Percentiles rank a stretch among this genome's conserved stretches.
phyloP scores from a whole-genome alignment of 2,797 vertebrate genomes.

The Falco concolor region DNA sequence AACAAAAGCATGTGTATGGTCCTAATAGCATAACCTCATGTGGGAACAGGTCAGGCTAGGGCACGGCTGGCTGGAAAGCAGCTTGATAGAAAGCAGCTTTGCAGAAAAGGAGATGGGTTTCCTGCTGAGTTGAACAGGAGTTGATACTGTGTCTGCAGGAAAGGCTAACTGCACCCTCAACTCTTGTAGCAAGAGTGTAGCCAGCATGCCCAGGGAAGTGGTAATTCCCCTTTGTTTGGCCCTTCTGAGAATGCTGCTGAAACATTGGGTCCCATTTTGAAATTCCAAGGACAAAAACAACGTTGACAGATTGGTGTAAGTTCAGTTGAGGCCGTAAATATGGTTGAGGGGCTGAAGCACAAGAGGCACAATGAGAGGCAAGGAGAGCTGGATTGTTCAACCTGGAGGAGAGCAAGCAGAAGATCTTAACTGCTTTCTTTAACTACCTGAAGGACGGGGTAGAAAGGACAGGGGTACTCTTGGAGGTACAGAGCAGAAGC shows the following conservation, averaged over 20 bases:
- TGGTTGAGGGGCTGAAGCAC: neutral
- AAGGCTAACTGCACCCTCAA: neutral
- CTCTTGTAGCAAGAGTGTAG: neutral
- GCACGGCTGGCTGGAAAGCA: neutral
- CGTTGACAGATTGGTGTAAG: neutral
- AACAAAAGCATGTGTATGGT: neutral
- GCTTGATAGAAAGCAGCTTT: neutral
- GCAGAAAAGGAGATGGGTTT: neutral
- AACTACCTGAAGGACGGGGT: neutral
- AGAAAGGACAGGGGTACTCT: neutral
- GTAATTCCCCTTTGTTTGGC: neutral
- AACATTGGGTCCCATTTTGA: neutral
- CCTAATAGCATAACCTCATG: neutral
- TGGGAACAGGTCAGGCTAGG: neutral
- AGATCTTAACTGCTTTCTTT: neutral
- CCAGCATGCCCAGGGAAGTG: neutral
- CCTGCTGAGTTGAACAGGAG: neutral
- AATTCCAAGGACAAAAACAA: neutral
- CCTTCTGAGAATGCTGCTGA: neutral
- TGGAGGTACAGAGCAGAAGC: neutral
- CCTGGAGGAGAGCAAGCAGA: neutral
- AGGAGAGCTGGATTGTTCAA: neutral
- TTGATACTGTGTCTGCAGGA: neutral
- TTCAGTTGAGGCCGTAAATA: neutral
- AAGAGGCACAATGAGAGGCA: neutral